Base-by-base conservation (phyloP, 2,888 invertebrate species). In the Chymomyza fuscimana region DNA sequence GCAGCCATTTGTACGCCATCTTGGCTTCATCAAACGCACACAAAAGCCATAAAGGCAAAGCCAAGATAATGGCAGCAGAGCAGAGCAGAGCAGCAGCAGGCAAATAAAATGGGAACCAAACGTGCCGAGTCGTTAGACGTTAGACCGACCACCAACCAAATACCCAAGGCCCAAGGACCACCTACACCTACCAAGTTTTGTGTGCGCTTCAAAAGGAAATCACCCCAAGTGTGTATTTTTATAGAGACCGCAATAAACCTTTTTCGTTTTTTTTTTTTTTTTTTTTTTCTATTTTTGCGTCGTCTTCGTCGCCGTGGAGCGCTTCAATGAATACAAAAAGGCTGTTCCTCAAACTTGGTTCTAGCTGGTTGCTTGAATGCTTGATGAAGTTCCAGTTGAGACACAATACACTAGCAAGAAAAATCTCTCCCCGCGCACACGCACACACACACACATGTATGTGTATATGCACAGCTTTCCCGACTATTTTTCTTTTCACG, bases 191-290 rank as follows among this genome's bases (percentile, higher is more conserved):
- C 74, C 32, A 67, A 63, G 72, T 84, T 82, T 82, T 84, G 72
- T 77, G 73, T 63, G 67, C 72, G 82, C 86, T 78, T 83, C 84
- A 80, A 87, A 82, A 86, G 87, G 78, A 82, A 87, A 86, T 87
- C 85, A 85, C 85, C 85, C 85, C 87, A 87, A 85, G 87, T 84
- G 84, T 84, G 83, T 87, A 87, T 86, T 87, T 87, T 86, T 87
- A 85, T 87, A 83, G 87, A 87, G 87, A 86, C 87, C 85, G 87
- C 85, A 85, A 85, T 85, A 85, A 85, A 85, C 85, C 85, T 85
- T 85, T 85, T 85, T 83, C 81, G 25, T 25, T 25, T 25, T 82
- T 82, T 75, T 69, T 63, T 85, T 77, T 69, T 67, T 72, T 64
- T 63, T 54, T 25, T 60, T 70, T 70, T 62, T 69, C 22, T 69